Percentiles rank a stretch among this genome's conserved stretches.
phyloP scores from a whole-genome alignment of 1,140 invertebrate species.

The Drosophila triauraria region DNA sequence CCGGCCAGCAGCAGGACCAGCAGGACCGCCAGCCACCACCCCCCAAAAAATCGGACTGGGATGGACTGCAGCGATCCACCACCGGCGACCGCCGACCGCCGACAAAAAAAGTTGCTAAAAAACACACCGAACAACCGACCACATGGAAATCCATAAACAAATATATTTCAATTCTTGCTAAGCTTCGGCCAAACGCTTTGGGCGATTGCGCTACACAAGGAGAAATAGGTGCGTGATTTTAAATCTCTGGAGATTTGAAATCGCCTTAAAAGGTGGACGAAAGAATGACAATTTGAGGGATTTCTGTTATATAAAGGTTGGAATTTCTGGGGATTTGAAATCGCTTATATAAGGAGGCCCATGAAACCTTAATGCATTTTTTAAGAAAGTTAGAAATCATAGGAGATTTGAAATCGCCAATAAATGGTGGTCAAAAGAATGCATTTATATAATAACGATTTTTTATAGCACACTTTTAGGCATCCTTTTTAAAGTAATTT shows the following conservation, averaged over 20 bases:
- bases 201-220: conserved; percentile 8
- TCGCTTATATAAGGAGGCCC: too few relatives aligned
- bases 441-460: too few relatives aligned
- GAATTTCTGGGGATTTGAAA: background rate
- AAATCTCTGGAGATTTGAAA: background rate
- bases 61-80: conserved; percentile 34
- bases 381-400: too few relatives aligned
- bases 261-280: background rate
- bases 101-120: conserved; percentile 28
- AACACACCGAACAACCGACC: conserved; percentile 41
- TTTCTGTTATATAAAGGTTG: too few relatives aligned
- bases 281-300: background rate
- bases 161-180: conserved; percentile 45
- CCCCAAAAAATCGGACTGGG: conserved; percentile 7
- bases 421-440: background rate
- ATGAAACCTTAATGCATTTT: too few relatives aligned
- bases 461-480: too few relatives aligned
- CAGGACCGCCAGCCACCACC: conserved; percentile 16
- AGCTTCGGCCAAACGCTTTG: conserved; percentile 33
- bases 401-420: background rate
- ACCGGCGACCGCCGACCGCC: conserved; percentile 4
- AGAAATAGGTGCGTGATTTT: background rate
- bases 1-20: background rate
- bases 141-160: conserved; percentile 70
- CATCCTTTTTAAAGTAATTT: too few relatives aligned